Base-by-base conservation (phyloP, 2,888 invertebrate species). In the Cosmia pyralina region DNA sequence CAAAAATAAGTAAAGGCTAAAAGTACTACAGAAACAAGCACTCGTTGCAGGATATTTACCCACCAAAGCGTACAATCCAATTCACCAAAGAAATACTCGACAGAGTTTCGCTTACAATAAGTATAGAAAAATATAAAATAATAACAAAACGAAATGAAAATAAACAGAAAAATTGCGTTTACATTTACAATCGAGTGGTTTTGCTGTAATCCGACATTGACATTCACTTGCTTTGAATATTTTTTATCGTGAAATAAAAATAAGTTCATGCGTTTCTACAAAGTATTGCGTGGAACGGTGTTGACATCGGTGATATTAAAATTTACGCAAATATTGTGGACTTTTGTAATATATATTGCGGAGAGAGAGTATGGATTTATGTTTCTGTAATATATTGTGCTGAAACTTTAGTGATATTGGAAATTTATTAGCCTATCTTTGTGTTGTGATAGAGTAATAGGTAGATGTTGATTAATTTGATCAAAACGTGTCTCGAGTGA, bases 121-220 rank as follows among this genome's bases (percentile, higher is more conserved):
- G 13, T 28, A 65, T 46, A 65, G 69, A 52, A 41, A 81, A 71
- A 66, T 34, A 67, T 60, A 76, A 44, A 67, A 66, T 62, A 41
- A 82, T 60, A 78, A 79, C 68, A 77, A 72, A 81, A 85, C 67
- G 69, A 71, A 59, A 76, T 58, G 68, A 77, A 72, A 79, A 82
- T 71, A 84, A 76, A 80, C 76, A 76, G 22, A 63, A 73, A n/a
- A 78, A 79, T 79, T 75, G 68, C 77, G 69, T 75, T 90, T 82
- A 87, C 68, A 52, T 76, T 90, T 86, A 88, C 88, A 79, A 83
- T 89, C 82, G 79, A 90, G 58, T 88, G 87, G 73, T 87, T 91
- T 88, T 79, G 76, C 73, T 84, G 88, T 84, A 88, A 90, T 78
- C 38, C 85, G 94, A 93, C 94, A 94, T 95, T 95, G 95, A 93